Evolutionary conservation across 2,113 vertebrate species (phyloP).

Genomic region (Austrofundulus limnaeus): DNA sequence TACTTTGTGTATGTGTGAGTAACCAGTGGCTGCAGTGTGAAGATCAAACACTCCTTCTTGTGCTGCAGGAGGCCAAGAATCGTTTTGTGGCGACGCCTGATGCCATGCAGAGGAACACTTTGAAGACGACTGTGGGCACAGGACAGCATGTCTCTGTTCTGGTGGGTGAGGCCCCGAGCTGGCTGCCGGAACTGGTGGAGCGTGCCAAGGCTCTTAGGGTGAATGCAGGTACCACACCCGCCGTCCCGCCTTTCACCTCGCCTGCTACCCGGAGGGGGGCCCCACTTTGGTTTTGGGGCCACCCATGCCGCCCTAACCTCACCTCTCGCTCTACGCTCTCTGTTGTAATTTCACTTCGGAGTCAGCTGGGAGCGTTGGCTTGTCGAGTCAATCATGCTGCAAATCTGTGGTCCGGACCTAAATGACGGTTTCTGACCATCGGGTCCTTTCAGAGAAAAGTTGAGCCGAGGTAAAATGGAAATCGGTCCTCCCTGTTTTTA

Average conservation of each 20-base stretch:
- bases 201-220: slow-evolving; percentile 88
- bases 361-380: slow-evolving; percentile 57
- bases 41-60: slow-evolving; percentile 49
- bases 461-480: slow-evolving; percentile 48
- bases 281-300: slow-evolving; percentile 61
- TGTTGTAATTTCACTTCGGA: slow-evolving; percentile 58
- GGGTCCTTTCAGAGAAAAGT: slow-evolving; percentile 43
- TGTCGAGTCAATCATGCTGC: slow-evolving; percentile 70
- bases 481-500: slow-evolving; percentile 34
- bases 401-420: slow-evolving; percentile 63
- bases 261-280: slow-evolving; percentile 13
- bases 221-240: slow-evolving; percentile 84
- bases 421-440: slow-evolving; percentile 60
- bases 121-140: slow-evolving; percentile 95
- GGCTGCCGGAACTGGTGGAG: slow-evolving; percentile 94
- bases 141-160: slow-evolving; percentile 97
- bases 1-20: slow-evolving; percentile 38
- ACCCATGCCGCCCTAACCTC: slow-evolving; percentile 73
- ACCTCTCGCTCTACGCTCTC: slow-evolving; percentile 55
- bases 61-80: slow-evolving; percentile 93
- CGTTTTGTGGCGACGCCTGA: slow-evolving; percentile 98
- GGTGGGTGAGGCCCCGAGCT: slow-evolving; percentile 88
- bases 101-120: slow-evolving; percentile 96
- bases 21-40: slow-evolving; percentile 35
- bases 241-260: slow-evolving; percentile 15